A percentile compares a stretch with the other conserved stretches of the same genome.
Conservation (phyloP, 2,888 invertebrate species). For the Watsonalla cultraria region DNA sequence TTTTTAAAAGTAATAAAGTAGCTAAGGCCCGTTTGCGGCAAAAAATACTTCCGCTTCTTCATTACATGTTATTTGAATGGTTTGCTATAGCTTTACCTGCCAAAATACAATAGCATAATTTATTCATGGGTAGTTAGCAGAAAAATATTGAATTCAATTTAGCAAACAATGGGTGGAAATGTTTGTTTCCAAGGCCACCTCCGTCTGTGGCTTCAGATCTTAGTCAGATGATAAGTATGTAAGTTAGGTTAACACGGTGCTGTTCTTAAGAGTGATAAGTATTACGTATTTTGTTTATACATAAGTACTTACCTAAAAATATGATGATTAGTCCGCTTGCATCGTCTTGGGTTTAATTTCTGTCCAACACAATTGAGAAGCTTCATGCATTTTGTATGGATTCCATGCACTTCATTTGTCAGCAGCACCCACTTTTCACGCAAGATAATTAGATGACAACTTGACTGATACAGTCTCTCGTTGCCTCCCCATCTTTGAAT, state of each 20-base stretch:
- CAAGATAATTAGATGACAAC: too few relatives aligned
- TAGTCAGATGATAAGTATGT: constrained; percentile 12
- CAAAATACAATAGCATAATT: constrained; percentile 24
- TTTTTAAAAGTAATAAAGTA: constrained; percentile 26
- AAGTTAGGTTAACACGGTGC: neutral
- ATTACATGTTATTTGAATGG: constrained; percentile 25
- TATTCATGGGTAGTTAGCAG: constrained; percentile 16
- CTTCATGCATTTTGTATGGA: too few relatives aligned
- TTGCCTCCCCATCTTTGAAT: too few relatives aligned
- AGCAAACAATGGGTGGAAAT: constrained; percentile 38
- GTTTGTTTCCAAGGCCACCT: constrained; percentile 26
- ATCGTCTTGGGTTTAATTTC: too few relatives aligned
- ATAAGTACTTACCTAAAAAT: too few relatives aligned
- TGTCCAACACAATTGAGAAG: too few relatives aligned
- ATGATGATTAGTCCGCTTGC: too few relatives aligned
- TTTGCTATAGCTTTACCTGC: constrained; percentile 16
- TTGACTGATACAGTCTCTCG: too few relatives aligned
- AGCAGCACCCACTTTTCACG: too few relatives aligned
- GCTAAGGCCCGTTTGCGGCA: constrained; percentile 12
- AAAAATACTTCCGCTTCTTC: constrained; percentile 30
- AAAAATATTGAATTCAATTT: constrained; percentile 27
- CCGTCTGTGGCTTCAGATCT: constrained; percentile 14
- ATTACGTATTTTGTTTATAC: too few relatives aligned
- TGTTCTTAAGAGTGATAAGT: too few relatives aligned
- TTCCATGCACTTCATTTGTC: too few relatives aligned